Evolutionary conservation across 2,888 invertebrate species (phyloP).

Genomic region (Pyrgus malvae): DNA sequence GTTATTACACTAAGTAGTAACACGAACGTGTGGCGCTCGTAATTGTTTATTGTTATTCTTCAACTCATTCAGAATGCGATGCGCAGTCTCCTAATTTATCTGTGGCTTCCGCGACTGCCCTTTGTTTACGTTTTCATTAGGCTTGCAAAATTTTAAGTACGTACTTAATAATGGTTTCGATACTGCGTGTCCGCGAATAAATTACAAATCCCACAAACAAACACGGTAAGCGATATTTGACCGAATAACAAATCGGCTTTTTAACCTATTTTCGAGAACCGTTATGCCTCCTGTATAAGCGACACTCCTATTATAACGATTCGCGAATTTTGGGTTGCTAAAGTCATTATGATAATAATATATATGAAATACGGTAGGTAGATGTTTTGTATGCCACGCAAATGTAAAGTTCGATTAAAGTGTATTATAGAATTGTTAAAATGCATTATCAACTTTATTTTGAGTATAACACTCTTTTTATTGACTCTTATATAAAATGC

Average conservation of each 20-base stretch:
- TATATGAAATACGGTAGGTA: no score
- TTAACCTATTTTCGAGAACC: conserved; percentile 14
- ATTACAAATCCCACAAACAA: conserved; percentile 18
- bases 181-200: conserved; percentile 23
- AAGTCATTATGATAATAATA: neutral
- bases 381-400: no score
- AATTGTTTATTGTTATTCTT: conserved; percentile 46
- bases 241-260: conserved; percentile 20
- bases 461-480: no score
- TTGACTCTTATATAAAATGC: no score
- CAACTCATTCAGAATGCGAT: conserved; percentile 50
- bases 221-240: conserved; percentile 16
- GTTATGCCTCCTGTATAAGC: conserved; percentile 12
- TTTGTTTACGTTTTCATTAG: conserved; percentile 57
- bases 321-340: neutral
- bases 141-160: conserved; percentile 35
- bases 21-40: conserved; percentile 20
- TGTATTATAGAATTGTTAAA: no score
- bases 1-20: neutral
- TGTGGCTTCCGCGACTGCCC: conserved; percentile 46
- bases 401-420: no score
- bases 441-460: no score
- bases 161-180: conserved; percentile 25
- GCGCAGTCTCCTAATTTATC: conserved; percentile 54
- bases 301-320: neutral